A percentile compares a stretch with the other conserved stretches of the same genome.
These are phyloP conservation scores for Microplitis mediator DNA, from an alignment of 1,140 invertebrate genomes.

Conservation along the genomic window DNA sequence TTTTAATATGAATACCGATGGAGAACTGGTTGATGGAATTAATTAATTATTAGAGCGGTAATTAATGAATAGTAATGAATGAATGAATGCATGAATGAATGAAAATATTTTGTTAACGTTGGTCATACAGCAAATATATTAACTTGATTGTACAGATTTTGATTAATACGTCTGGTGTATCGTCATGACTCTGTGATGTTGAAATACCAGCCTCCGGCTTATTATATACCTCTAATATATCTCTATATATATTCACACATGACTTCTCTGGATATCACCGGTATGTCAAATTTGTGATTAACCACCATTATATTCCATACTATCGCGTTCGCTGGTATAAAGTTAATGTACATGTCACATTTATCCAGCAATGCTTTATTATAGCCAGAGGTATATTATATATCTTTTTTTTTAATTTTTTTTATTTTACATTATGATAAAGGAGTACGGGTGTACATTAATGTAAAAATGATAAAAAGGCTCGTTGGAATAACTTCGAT, in stretches of 20 bases:
- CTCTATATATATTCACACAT: constrained; percentile 13
- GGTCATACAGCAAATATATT: no score
- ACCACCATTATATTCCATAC: constrained; percentile 16
- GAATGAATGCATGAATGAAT: no score
- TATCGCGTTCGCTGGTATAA: constrained; percentile 23
- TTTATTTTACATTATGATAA: neutral
- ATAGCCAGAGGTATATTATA: constrained; percentile 17
- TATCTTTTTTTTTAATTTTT: neutral
- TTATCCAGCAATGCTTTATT: neutral
- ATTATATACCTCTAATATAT: neutral
- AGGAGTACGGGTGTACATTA: neutral
- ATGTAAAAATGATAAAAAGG: constrained; percentile 13
- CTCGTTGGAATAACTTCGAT: constrained; percentile 9
- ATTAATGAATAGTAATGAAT: no score
- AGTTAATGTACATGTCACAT: constrained; percentile 13
- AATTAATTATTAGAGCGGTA: no score
- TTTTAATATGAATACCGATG: no score
- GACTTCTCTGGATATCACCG: constrained; percentile 11
- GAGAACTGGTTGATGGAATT: no score
- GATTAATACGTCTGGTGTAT: neutral
- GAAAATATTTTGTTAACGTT: no score
- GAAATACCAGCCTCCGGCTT: neutral
- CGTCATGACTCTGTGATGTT: neutral
- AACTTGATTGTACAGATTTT: neutral
- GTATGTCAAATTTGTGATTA: constrained; percentile 24